Evolutionary conservation across 1,140 invertebrate species (phyloP).

Genomic region (Camponotus floridanus): DNA sequence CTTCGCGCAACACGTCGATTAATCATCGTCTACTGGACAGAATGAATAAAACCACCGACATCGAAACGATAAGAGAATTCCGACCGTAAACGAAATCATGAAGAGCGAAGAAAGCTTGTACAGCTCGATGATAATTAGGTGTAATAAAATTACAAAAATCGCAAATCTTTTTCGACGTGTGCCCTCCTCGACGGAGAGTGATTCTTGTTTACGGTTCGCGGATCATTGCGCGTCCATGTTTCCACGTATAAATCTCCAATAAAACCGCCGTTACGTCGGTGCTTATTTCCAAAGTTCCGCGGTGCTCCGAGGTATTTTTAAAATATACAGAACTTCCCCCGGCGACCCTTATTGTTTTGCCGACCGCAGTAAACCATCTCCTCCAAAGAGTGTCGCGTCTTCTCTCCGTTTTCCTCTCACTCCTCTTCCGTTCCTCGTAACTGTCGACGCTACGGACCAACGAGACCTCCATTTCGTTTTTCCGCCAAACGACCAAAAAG

Average conservation of each 20-base stretch:
- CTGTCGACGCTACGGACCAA: background rate
- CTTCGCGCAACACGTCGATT: conserved; percentile 38
- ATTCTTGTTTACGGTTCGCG: conserved; percentile 81
- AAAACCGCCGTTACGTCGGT: conserved; percentile 81
- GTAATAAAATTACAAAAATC: conserved; percentile 63
- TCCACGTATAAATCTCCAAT: conserved; percentile 79
- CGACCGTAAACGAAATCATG: conserved; percentile 15
- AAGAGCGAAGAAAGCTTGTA: conserved; percentile 16
- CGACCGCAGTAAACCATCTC: conserved; percentile 70
- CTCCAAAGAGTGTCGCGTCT: conserved; percentile 7
- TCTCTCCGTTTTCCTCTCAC: background rate
- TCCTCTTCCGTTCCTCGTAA: conserved; percentile 52
- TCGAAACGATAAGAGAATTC: conserved; percentile 13
- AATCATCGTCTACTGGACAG: conserved; percentile 12
- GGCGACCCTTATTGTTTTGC: conserved; percentile 72
- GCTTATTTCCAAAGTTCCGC: conserved; percentile 78
- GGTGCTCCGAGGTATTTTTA: conserved; percentile 59
- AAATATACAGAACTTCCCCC: conserved; percentile 68
- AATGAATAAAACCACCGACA: background rate
- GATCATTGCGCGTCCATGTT: conserved; percentile 77
- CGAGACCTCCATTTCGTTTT: conserved; percentile 10
- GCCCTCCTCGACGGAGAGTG: conserved; percentile 9
- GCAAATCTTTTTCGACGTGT: conserved; percentile 47
- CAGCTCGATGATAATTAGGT: conserved; percentile 69
- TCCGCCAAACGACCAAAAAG: conserved; percentile 20